Evolutionary conservation across 2,888 invertebrate species (phyloP).

Genomic region (Teleiodes luculella): DNA sequence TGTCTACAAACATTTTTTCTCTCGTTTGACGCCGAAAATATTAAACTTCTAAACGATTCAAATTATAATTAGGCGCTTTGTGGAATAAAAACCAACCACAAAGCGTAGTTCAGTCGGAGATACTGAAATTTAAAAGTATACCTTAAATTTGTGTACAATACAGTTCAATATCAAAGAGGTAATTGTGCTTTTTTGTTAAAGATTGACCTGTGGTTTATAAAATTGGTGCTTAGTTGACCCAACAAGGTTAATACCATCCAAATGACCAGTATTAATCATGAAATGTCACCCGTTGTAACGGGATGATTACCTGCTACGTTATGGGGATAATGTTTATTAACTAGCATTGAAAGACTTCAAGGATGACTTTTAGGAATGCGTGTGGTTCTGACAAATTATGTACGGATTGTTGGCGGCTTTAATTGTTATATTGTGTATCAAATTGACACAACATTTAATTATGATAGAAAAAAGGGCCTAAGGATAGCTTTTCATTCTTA

Average conservation of each 20-base stretch:
- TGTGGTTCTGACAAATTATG: constrained; percentile 35
- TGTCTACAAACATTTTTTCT: constrained; percentile 69
- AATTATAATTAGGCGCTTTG: constrained; percentile 74
- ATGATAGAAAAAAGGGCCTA: too few species aligned
- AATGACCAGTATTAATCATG: constrained; percentile 71
- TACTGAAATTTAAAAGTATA: too few species aligned
- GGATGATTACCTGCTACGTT: constrained; percentile 43
- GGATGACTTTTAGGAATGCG: constrained; percentile 1
- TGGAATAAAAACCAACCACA: constrained; percentile 41
- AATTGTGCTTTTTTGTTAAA: not conserved
- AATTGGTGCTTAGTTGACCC: constrained; percentile 42
- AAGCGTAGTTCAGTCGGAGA: not conserved
- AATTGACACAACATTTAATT: too few species aligned
- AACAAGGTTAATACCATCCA: constrained; percentile 54
- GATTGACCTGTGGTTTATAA: constrained; percentile 21
- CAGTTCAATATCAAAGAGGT: not conserved
- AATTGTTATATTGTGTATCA: too few species aligned
- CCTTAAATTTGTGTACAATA: too few species aligned
- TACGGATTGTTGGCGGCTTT: constrained; percentile 46
- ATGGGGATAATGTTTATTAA: constrained; percentile 41
- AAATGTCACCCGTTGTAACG: constrained; percentile 61
- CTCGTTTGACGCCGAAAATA: constrained; percentile 72
- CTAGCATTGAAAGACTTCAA: constrained; percentile 30
- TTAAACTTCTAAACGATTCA: constrained; percentile 73
- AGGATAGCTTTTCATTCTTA: too few species aligned